Percentiles rank a stretch among this genome's conserved stretches.
Conservation (phyloP, 2,797 vertebrate species). For the Potorous gilbertii region DNA sequence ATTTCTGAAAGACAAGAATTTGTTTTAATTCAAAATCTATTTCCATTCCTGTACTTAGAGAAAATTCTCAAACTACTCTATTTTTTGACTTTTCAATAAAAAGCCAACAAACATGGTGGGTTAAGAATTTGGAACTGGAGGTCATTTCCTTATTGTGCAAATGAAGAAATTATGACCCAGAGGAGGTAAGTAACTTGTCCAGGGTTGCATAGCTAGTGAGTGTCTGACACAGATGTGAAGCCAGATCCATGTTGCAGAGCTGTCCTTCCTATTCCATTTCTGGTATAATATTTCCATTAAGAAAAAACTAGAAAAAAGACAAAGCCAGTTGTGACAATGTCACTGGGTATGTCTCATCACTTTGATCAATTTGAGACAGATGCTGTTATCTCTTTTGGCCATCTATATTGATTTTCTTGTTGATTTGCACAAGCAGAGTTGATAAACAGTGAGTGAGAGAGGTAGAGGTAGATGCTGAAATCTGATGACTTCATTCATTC, state of each 20-base stretch:
- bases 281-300: neutral
- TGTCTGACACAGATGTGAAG: neutral
- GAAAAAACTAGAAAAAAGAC: neutral
- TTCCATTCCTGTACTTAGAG: neutral
- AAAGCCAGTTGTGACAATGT: neutral
- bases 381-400: neutral
- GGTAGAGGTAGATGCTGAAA: neutral
- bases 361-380: neutral
- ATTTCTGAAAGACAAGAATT: neutral
- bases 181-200: neutral
- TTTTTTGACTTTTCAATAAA: neutral
- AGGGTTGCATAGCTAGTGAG: neutral
- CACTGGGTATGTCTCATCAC: neutral
- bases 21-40: neutral
- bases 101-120: neutral
- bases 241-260: neutral
- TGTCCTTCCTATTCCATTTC: neutral
- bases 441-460: neutral
- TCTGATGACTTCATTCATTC: neutral
- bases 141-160: neutral
- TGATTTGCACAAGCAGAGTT: too few relatives aligned
- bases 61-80: neutral
- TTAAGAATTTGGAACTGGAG: neutral
- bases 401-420: neutral
- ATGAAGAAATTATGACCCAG: neutral